These are phyloP conservation scores for Agrotis puta DNA, from an alignment of 2,888 invertebrate species.

Conservation along the genomic window DNA sequence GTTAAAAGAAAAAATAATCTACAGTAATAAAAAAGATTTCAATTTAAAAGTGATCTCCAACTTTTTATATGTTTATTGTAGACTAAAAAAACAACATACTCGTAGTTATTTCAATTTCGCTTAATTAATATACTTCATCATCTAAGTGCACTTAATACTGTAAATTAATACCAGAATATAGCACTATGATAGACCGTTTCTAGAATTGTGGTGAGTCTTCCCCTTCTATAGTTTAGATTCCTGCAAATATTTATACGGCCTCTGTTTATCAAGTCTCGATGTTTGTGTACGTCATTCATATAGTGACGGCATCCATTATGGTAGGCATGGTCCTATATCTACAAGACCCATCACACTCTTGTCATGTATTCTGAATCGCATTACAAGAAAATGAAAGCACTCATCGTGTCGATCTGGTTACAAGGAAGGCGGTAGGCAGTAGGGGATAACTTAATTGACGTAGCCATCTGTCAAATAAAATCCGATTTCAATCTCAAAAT, in stretches of 20 bases:
- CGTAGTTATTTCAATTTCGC: too few species aligned
- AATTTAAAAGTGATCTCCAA: too few species aligned
- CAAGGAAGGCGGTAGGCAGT: constrained; percentile 18
- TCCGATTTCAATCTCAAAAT: constrained; percentile 39
- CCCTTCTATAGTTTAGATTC: constrained; percentile 15
- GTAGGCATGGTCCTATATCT: constrained; percentile 3
- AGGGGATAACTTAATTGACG: constrained; percentile 33
- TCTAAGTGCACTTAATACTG: too few species aligned
- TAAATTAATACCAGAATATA: too few species aligned
- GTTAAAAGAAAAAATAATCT: too few species aligned
- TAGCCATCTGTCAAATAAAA: constrained; percentile 25
- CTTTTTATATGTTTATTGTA: too few species aligned
- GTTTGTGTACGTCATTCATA: constrained; percentile 29
- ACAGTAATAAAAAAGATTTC: too few species aligned
- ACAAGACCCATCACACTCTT: constrained; percentile 4
- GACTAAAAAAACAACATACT: too few species aligned
- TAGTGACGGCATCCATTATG: constrained; percentile 30
- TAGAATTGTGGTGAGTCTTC: background rate
- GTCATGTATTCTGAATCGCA: background rate
- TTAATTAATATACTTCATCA: too few species aligned
- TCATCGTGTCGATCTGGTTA: constrained; percentile 14
- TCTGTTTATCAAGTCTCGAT: constrained; percentile 13
- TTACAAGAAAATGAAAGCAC: background rate
- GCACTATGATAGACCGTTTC: too few species aligned
- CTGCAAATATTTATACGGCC: constrained; percentile 42